These are phyloP conservation scores for Cryptoblepharus egeriae DNA, from an alignment of 2,797 vertebrate genomes.

Conservation along the genomic window DNA sequence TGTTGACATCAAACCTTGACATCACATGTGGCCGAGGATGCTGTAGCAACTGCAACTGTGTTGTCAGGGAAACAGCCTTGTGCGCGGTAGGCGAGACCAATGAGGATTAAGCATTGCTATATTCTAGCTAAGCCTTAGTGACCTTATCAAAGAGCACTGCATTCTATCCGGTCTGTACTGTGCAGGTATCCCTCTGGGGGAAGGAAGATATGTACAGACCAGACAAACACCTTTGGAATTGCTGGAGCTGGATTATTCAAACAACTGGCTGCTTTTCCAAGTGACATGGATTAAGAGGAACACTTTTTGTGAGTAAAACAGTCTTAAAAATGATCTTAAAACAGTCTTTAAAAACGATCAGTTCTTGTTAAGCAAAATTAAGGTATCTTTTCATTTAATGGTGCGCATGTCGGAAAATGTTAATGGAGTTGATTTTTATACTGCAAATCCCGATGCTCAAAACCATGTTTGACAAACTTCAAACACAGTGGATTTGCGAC, in stretches of 20 bases:
- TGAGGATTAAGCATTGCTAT: constrained; percentile 77
- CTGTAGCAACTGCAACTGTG: constrained; percentile 78
- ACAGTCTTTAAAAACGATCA: constrained; percentile 53
- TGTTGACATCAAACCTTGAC: constrained; percentile 74
- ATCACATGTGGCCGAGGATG: constrained; percentile 70
- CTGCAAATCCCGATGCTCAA: not conserved
- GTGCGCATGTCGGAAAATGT: not conserved
- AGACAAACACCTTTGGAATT: constrained; percentile 48
- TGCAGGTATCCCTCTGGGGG: constrained; percentile 65
- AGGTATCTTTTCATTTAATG: not conserved
- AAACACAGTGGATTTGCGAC: not conserved
- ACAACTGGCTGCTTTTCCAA: constrained; percentile 61
- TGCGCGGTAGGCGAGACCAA: constrained; percentile 77
- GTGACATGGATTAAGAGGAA: constrained; percentile 63
- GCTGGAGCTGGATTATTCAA: constrained; percentile 68
- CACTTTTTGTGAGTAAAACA: constrained; percentile 62
- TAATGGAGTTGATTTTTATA: not conserved
- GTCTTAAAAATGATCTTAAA: constrained; percentile 63
- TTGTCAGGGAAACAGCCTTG: constrained; percentile 83
- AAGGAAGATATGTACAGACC: constrained; percentile 45
- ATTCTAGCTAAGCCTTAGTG: constrained; percentile 75
- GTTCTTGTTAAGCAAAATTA: constrained; percentile 38
- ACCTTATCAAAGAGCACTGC: constrained; percentile 77
- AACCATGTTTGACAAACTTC: not conserved
- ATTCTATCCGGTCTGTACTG: constrained; percentile 69